A percentile compares a stretch with the other conserved stretches of the same genome.
Evolutionary conservation across 2,797 vertebrate species (phyloP).

Genomic region (Scyliorhinus canicula): DNA sequence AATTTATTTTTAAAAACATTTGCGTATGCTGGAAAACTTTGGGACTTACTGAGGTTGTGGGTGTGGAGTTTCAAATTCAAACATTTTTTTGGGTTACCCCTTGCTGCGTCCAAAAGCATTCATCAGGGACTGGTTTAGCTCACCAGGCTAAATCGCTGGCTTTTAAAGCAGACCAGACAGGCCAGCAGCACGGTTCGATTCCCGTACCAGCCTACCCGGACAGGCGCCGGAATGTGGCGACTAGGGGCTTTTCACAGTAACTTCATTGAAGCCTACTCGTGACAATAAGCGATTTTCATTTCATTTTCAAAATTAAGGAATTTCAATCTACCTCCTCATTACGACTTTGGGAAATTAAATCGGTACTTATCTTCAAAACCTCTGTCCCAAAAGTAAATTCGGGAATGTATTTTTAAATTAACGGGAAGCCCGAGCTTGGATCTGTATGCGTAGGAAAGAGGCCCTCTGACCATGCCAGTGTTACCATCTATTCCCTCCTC

Average conservation of each 20-base stretch:
- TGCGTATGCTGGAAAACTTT: neutral
- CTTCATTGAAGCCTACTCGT: no score
- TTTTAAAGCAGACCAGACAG: no score
- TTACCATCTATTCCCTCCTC: neutral
- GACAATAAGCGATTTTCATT: no score
- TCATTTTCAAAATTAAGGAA: neutral
- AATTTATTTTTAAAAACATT: no score
- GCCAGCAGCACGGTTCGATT: no score
- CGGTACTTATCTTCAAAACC: neutral
- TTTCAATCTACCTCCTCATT: neutral
- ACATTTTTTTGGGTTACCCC: neutral
- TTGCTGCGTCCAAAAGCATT: neutral
- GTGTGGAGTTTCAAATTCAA: slow-evolving; percentile 2
- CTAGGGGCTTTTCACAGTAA: no score
- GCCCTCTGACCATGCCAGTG: no score
- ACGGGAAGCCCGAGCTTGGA: neutral
- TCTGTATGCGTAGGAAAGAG: neutral
- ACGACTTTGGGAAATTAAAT: neutral
- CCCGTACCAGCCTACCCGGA: no score
- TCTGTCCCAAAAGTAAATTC: neutral
- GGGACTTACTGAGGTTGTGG: neutral
- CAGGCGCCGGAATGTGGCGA: no score
- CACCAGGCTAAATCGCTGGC: no score
- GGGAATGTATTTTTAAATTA: neutral
- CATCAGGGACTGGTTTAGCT: no score